Percentiles rank a stretch among this genome's conserved stretches.
These are phyloP conservation scores for Melanotaenia pygmaea DNA, from an alignment of 2,797 vertebrate species.

Conservation along the genomic window DNA sequence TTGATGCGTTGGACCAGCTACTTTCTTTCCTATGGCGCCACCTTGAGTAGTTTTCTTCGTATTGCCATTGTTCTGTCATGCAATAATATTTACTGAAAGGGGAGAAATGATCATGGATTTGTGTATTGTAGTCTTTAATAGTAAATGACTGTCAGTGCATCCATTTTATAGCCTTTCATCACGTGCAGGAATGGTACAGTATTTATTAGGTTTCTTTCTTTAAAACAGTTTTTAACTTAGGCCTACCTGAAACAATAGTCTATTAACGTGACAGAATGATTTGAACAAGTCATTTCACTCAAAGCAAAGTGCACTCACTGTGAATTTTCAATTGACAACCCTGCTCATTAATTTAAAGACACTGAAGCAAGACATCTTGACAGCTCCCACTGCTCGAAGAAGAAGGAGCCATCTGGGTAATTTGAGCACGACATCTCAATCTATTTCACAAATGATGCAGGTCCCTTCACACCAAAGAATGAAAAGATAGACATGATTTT, in stretches of 20 bases:
- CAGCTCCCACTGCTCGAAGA: constrained; percentile 43
- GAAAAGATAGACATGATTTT: constrained; percentile 23
- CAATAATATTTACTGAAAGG: background rate
- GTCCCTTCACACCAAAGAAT: constrained; percentile 30
- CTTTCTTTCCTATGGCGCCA: constrained; percentile 58
- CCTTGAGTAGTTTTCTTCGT: constrained; percentile 50
- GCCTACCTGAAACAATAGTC: background rate
- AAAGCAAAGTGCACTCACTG: constrained; percentile 1
- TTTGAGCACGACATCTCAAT: constrained; percentile 61
- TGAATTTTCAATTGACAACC: constrained; percentile 32
- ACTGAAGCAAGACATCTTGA: constrained; percentile 19
- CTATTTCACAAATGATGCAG: constrained; percentile 50
- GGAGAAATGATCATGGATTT: background rate
- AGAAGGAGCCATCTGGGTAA: constrained; percentile 26
- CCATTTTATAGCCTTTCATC: background rate
- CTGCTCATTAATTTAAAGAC: constrained; percentile 52
- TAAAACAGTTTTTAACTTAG: background rate
- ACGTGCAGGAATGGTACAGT: background rate
- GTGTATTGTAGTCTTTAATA: background rate
- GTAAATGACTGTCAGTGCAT: background rate
- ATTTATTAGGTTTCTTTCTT: background rate
- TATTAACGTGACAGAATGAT: background rate
- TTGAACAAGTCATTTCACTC: constrained; percentile 24
- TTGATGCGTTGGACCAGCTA: background rate
- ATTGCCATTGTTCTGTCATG: constrained; percentile 20